Evolutionary conservation across 1,140 invertebrate genomes (phyloP), one percentile per base, ranked within the genome.

Genomic region (Papilio helenus): DNA sequence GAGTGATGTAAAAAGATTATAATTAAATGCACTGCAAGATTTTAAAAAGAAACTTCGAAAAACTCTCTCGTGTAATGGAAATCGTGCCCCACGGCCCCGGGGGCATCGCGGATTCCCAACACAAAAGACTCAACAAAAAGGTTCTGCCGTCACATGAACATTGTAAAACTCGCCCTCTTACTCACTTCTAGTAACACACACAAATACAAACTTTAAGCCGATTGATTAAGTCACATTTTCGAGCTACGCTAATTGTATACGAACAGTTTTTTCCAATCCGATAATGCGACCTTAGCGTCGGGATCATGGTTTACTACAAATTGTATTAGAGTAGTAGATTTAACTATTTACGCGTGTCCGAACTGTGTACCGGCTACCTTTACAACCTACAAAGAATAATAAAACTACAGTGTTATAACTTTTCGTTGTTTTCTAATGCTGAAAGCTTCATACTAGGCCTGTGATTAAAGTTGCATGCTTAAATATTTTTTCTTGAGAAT

Each of bases 281-380:
- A 93, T 93, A 93, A 93, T 93, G 90, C 90, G 90, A 92, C 91
- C 90, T 93, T 93, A 93, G 90, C 87, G 88, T 87, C 88, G 88
- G 89, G 92, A 93, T 93, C 92, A 93, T 93, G 91, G 92, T 93
- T 93, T 93, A 93, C 92, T 93, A 93, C 92, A 93, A 93, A 93
- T 93, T 93, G 92, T 93, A 93, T 93, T 93, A 93, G 89, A 92
- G 89, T 90, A 92, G 92, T 90, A 92, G 87, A 92, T 93, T 92
- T 92, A 93, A 93, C 90, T 91, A 93, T 93, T 93, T 93, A 93
- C 90, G 84, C 80, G 82, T 79, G 81, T 84, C 81, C 80, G 79
- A 82, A 51, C 85, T 44, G 79, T n/a, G 77, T 80, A 72, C 46
- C 7, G 68, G 61, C 20, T 65, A 77, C 76, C 76, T 65, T 65